Evolutionary conservation across 2,888 invertebrate genomes (phyloP).

Genomic region (Drosophila anceps): DNA sequence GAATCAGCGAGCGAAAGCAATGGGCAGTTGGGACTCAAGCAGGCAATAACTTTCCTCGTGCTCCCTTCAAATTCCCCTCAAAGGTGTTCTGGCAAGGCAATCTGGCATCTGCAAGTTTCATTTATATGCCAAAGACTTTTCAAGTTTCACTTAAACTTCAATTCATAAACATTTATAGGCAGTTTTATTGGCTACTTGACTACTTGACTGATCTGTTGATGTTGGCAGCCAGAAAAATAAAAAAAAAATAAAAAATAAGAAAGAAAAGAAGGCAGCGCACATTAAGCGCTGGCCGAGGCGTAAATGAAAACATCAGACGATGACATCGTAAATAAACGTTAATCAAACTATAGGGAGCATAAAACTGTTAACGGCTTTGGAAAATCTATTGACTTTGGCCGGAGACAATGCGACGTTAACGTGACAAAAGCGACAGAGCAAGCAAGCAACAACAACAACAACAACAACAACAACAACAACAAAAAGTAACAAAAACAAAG

Average conservation of each 20-base stretch:
- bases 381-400: conserved; percentile 73
- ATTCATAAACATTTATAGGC: not conserved
- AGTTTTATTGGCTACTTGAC: conserved; percentile 6
- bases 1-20: no score
- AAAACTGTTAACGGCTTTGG: conserved; percentile 66
- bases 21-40: no score
- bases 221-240: not conserved
- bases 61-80: no score
- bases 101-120: no score
- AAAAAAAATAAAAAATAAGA: not conserved
- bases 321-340: conserved; percentile 69
- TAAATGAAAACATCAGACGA: conserved; percentile 70
- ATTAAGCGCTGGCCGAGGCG: conserved; percentile 26
- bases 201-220: conserved; percentile 6
- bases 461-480: not conserved
- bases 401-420: conserved; percentile 56
- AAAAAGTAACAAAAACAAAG: conserved; percentile 3
- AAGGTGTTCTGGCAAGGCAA: no score
- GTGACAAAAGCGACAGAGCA: conserved; percentile 63
- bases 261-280: conserved; percentile 5
- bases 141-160: no score
- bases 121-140: no score
- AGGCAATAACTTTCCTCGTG: no score
- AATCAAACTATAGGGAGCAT: conserved; percentile 49
- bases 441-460: conserved; percentile 14